These are phyloP conservation scores for Heliconius charithonia DNA, from an alignment of 2,888 invertebrate species.

Conservation along the genomic window DNA sequence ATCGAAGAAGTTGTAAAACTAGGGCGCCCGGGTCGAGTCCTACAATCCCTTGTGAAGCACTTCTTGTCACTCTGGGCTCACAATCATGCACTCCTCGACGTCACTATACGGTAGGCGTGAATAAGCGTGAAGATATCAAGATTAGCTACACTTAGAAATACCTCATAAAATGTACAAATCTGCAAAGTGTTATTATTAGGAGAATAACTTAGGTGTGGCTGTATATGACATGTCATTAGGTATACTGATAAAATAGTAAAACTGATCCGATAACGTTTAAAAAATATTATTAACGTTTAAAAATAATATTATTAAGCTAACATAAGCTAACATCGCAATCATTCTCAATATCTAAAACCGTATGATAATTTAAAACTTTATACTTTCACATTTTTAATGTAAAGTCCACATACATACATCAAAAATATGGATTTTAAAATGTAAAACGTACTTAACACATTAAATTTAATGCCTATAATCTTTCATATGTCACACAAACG, in stretches of 20 bases:
- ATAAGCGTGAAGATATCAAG: not conserved
- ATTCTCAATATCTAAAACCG: not conserved
- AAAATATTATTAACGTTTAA: not conserved
- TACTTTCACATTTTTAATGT: not conserved
- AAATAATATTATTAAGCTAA: not conserved
- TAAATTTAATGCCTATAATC: not conserved
- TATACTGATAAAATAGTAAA: too few species aligned
- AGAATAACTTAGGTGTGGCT: not conserved
- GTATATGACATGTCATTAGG: too few species aligned
- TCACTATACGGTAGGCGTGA: conserved; percentile 17
- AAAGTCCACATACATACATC: not conserved
- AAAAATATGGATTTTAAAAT: not conserved
- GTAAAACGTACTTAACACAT: not conserved
- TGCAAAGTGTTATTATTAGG: not conserved
- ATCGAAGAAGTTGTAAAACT: conserved; percentile 58
- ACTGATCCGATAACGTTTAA: too few species aligned
- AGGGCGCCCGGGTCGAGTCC: conserved; percentile 62
- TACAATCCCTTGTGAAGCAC: conserved; percentile 62
- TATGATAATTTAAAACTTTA: not conserved
- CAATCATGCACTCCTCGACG: conserved; percentile 51
- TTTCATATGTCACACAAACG: conserved; percentile 16
- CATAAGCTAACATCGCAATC: not conserved
- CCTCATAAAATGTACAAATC: not conserved
- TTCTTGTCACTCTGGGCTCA: conserved; percentile 56
- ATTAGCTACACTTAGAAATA: not conserved